Conservation (phyloP, 2,888 invertebrate species). For the Julus scanicus region DNA sequence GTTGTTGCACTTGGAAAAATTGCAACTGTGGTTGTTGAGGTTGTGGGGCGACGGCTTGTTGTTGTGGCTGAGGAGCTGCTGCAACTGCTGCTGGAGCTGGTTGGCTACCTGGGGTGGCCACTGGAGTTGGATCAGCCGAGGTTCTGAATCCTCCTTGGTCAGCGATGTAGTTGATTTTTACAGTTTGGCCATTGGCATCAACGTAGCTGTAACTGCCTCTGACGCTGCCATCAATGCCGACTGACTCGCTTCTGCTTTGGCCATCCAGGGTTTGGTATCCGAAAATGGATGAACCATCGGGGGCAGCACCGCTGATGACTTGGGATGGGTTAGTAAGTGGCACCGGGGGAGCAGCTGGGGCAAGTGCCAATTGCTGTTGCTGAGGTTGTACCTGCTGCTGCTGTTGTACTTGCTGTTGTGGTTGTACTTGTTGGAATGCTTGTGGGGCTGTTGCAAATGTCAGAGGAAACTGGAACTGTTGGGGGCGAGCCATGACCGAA, state of each 20-base stretch:
- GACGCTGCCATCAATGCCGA: conserved; percentile 53
- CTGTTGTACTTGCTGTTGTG: conserved; percentile 37
- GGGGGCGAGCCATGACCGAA: conserved; percentile 44
- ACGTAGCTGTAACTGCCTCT: conserved; percentile 55
- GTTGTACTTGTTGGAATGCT: conserved; percentile 31
- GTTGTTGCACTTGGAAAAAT: conserved; percentile 44
- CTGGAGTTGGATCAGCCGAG: conserved; percentile 51
- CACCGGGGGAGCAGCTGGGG: conserved; percentile 42
- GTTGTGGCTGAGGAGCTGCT: neutral
- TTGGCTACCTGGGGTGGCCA: conserved; percentile 26
- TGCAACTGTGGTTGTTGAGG: neutral
- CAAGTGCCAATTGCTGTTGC: conserved; percentile 38
- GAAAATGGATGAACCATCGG: conserved; percentile 51
- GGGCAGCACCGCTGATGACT: conserved; percentile 40
- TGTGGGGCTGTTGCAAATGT: neutral
- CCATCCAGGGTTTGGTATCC: conserved; percentile 56
- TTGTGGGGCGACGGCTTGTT: conserved; percentile 26
- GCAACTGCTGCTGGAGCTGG: conserved; percentile 48
- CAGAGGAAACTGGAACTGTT: neutral
- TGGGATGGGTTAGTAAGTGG: conserved; percentile 44
- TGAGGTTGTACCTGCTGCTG: conserved; percentile 23
- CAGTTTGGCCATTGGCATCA: conserved; percentile 54
- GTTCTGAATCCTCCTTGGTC: conserved; percentile 55
- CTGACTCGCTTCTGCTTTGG: conserved; percentile 51
- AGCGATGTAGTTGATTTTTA: conserved; percentile 55